phyloP scores from a whole-genome alignment of 1,140 invertebrate genomes.

The Eciton burchellii region DNA sequence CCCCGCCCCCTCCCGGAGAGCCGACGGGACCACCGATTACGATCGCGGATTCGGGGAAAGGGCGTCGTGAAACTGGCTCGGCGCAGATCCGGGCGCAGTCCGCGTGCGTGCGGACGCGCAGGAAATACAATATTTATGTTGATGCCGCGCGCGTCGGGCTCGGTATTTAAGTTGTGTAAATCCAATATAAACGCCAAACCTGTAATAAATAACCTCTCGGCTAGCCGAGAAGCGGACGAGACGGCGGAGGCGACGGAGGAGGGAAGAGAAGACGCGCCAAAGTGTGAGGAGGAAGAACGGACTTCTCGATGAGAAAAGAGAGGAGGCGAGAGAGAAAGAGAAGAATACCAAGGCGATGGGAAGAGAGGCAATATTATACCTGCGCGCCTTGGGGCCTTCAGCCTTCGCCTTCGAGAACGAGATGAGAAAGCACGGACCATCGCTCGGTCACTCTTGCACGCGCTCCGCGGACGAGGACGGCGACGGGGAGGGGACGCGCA shows the following conservation, averaged over 20 bases:
- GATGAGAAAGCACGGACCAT: slow-evolving; percentile 75
- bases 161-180: slow-evolving; percentile 84
- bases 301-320: slow-evolving; percentile 45
- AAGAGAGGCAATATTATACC: slow-evolving; percentile 81
- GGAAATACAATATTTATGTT: slow-evolving; percentile 84
- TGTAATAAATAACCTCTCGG: slow-evolving; percentile 83
- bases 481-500: slow-evolving; percentile 36
- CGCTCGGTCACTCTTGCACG: slow-evolving; percentile 50
- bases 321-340: slow-evolving; percentile 40
- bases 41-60: slow-evolving; percentile 48
- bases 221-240: slow-evolving; percentile 63
- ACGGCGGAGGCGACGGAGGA: slow-evolving; percentile 40
- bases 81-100: slow-evolving; percentile 31
- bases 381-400: slow-evolving; percentile 78
- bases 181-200: slow-evolving; percentile 84
- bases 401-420: slow-evolving; percentile 79
- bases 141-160: slow-evolving; percentile 77
- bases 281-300: slow-evolving; percentile 54
- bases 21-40: slow-evolving; percentile 32
- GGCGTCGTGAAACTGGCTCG: slow-evolving; percentile 48
- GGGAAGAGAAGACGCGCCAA: slow-evolving; percentile 42
- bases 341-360: slow-evolving; percentile 57
- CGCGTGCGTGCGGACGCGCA: slow-evolving; percentile 42
- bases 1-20: no score
- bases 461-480: slow-evolving; percentile 43